Evolutionary conservation across 2,113 vertebrate species (phyloP).

Genomic region (Syngnathus floridae): DNA sequence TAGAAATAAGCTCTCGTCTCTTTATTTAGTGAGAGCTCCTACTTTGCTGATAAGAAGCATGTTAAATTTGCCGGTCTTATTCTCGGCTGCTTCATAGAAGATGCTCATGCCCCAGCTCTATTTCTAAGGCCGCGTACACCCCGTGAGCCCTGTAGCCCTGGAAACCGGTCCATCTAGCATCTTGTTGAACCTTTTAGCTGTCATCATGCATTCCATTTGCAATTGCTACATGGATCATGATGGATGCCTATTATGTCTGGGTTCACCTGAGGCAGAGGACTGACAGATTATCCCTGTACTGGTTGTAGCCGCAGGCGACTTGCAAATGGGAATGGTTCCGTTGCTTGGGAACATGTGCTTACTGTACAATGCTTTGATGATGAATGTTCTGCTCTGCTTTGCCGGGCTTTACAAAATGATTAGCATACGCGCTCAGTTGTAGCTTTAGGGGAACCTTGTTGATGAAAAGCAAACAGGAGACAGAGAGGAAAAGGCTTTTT

Average conservation of each 20-base stretch:
- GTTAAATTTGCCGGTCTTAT: not conserved
- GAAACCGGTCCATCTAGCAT: conserved; percentile 1
- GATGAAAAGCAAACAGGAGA: conserved; percentile 6
- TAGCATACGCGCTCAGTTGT: conserved; percentile 1
- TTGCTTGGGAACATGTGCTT: conserved; percentile 7
- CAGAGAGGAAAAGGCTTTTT: not conserved
- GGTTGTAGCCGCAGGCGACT: conserved; percentile 1
- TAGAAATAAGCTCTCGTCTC: not conserved
- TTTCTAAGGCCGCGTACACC: not conserved
- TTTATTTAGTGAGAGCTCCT: not conserved
- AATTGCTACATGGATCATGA: not conserved
- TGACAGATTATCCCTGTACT: conserved; percentile 8
- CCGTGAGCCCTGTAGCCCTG: not conserved
- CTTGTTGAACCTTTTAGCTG: conserved; percentile 8
- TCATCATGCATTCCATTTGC: conserved; percentile 2
- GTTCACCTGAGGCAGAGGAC: conserved; percentile 3
- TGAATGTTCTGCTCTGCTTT: conserved; percentile 3
- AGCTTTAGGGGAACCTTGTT: not conserved
- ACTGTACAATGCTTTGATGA: conserved; percentile 6
- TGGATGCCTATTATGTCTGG: conserved; percentile 10
- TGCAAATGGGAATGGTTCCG: conserved; percentile 2
- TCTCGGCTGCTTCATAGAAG: not conserved
- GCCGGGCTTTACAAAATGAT: not conserved
- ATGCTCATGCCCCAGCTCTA: not conserved
- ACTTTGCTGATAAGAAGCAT: not conserved